phyloP scores from a whole-genome alignment of 2,797 vertebrate genomes.

The Otus scops region DNA sequence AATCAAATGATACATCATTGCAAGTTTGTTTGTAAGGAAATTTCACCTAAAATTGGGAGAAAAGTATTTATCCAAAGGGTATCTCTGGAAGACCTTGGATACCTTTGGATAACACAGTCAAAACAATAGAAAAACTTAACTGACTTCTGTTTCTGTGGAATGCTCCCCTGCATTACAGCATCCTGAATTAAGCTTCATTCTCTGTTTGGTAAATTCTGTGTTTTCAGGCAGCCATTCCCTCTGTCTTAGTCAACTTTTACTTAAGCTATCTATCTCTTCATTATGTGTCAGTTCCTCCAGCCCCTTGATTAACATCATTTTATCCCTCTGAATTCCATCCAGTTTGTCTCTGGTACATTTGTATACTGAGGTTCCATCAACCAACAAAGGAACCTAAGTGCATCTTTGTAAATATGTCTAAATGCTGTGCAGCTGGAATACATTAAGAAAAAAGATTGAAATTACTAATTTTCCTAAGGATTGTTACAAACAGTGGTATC shows the following conservation, averaged over 20 bases:
- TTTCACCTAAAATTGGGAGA: not conserved
- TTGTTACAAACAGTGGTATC: not conserved
- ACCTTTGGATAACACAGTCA: not conserved
- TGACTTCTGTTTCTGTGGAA: not conserved
- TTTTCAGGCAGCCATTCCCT: not conserved
- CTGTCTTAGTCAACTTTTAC: not conserved
- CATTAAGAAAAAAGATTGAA: not conserved
- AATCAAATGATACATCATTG: not conserved
- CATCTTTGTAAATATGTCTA: not conserved
- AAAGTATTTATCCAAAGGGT: not conserved
- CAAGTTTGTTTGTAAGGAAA: not conserved
- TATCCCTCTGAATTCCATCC: not conserved
- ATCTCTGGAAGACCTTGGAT: not conserved
- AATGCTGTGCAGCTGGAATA: not conserved
- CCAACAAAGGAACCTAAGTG: not conserved
- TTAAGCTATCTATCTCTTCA: not conserved
- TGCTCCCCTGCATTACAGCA: not conserved
- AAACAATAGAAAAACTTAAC: not conserved
- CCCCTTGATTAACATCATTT: accelerated
- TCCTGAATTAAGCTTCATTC: not conserved
- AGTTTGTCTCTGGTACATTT: not conserved
- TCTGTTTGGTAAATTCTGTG: not conserved
- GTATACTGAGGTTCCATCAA: not conserved
- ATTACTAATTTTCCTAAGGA: not conserved
- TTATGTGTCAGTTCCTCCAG: not conserved